Conservation (phyloP, 2,797 vertebrate genomes). For the Sarcoramphus papa region DNA sequence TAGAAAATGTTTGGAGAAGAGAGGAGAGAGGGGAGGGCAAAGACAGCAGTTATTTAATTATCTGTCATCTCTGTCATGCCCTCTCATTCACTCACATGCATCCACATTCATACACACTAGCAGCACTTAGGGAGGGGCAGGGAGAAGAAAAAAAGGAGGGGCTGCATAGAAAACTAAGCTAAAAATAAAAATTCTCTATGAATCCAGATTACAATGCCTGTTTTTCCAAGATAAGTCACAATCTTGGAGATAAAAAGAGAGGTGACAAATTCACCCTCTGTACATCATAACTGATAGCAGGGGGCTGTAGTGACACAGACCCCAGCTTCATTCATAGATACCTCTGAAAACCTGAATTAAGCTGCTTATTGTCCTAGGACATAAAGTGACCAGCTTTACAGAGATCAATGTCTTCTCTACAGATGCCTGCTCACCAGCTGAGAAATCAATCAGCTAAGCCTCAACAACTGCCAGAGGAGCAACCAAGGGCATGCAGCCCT, state of each 20-base stretch:
- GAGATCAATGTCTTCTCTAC: constrained; percentile 18
- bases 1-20: background rate
- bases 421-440: background rate
- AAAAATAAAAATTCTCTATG: background rate
- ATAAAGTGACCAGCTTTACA: background rate
- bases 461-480: background rate
- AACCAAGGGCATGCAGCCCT: constrained; percentile 11
- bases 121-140: background rate
- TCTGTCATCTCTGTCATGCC: background rate
- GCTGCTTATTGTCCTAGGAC: constrained; percentile 12
- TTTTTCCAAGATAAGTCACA: background rate
- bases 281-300: background rate
- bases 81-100: background rate
- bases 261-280: background rate
- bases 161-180: background rate
- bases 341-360: background rate
- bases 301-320: background rate
- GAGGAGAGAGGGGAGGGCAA: background rate
- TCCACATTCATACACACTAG: background rate
- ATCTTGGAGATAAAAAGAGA: background rate
- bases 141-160: background rate
- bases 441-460: constrained; percentile 35
- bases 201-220: background rate
- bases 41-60: background rate
- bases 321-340: background rate